A percentile compares a stretch with the other conserved stretches of the same genome.
Conservation (phyloP, 2,888 invertebrate species). For the Hydraecia micacea region DNA sequence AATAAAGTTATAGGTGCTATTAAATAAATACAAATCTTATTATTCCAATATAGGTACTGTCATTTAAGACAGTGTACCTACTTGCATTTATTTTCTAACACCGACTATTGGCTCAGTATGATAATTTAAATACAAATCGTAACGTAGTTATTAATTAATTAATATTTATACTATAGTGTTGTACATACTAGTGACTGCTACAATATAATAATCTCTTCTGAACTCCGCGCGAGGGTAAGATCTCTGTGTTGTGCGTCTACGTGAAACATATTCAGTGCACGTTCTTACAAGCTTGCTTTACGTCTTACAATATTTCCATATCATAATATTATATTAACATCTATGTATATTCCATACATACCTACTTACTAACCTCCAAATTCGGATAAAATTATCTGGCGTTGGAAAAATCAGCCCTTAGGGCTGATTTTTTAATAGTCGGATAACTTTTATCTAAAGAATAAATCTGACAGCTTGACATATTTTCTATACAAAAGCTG, state of each 20-base stretch:
- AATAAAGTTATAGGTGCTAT: background rate
- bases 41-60: background rate
- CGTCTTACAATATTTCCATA: too few species aligned
- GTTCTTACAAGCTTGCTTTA: background rate
- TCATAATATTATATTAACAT: background rate
- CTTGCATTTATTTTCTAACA: conserved; percentile 30
- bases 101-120: conserved; percentile 12
- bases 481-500: too few species aligned
- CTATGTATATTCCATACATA: background rate
- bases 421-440: too few species aligned
- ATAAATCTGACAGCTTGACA: too few species aligned
- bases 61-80: background rate
- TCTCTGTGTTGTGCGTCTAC: conserved; percentile 9
- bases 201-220: conserved; percentile 14
- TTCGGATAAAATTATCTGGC: too few species aligned
- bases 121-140: conserved; percentile 22
- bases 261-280: conserved; percentile 34
- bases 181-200: conserved; percentile 30
- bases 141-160: conserved; percentile 29
- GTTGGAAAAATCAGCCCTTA: too few species aligned
- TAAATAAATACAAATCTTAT: conserved; percentile 14
- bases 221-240: conserved; percentile 13
- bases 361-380: background rate
- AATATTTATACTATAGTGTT: conserved; percentile 41
- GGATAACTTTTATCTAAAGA: too few species aligned